These are phyloP conservation scores for Protobothrops mucrosquamatus DNA, from an alignment of 2,113 vertebrate species.

Conservation along the genomic window DNA sequence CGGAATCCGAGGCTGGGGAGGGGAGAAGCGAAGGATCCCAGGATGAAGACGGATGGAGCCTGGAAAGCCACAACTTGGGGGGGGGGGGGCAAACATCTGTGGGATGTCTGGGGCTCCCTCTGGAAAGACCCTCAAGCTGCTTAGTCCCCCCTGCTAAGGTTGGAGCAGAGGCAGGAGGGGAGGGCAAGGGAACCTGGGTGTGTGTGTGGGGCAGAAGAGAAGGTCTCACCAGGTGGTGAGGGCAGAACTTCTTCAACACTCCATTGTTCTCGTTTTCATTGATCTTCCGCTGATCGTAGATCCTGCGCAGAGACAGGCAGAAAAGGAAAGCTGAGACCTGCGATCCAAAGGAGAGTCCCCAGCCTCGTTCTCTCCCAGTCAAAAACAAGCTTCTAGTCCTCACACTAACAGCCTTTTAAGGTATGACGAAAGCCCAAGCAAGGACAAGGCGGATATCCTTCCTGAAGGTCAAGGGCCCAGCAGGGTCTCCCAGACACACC, in stretches of 20 bases:
- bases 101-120: neutral
- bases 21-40: too few species aligned
- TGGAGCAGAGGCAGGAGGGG: too few species aligned
- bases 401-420: neutral
- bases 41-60: too few species aligned
- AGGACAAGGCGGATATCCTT: neutral
- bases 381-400: neutral
- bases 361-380: neutral
- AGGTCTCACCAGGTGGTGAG: slow-evolving; percentile 84
- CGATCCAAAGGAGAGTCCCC: neutral
- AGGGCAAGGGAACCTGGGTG: neutral
- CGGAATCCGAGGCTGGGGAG: too few species aligned
- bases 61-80: too few species aligned
- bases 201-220: rapidly evolving
- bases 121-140: neutral
- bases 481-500: neutral
- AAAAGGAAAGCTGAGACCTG: neutral
- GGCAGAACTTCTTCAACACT: slow-evolving; percentile 94
- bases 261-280: slow-evolving; percentile 94
- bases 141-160: too few species aligned
- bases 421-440: neutral
- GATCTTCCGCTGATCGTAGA: slow-evolving; percentile 95
- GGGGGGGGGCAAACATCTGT: too few species aligned
- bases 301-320: slow-evolving; percentile 66
- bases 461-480: neutral